Base-by-base conservation (phyloP, 1,140 invertebrate species). In the Drosophila insularis region DNA sequence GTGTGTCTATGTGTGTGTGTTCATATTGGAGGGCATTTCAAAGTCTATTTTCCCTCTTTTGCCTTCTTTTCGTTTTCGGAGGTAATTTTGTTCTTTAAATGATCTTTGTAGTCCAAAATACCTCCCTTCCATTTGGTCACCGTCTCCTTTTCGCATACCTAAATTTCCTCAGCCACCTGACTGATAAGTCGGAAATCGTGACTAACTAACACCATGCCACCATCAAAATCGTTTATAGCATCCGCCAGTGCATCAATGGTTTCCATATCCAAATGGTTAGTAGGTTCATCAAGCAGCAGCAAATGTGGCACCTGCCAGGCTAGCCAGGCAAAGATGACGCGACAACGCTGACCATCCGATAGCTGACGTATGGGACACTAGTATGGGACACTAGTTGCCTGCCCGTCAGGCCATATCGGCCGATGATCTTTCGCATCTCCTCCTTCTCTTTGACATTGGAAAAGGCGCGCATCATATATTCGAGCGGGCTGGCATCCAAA, bases 231-330 rank as follows among this genome's bases (percentile, higher is more conserved):
- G 90, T 98, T 99, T 62, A 99, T 97, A 17, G 99, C 99, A 71
- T 99, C 98, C 8, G 98, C 99, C 7, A 99, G 93, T 0, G 98
- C 97, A 93, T 99, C 99, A 72, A 99, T 99, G 0, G 98, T 99
- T 93, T 99, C 99, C 95, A 99, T 99, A 90, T 99, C 99, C 91
- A 99, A 95, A 92, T 99, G 98, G 95, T 99, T 99, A 21, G 98
- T 99, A 78, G 98, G 99, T 95, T 99, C 98, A 92, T 99, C 98
- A 27, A 99, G 93, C 5, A 99, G 93, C 43, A 99, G 93, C 64
- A 99, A 93, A 93, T 99, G 98, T 4, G 98, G 98, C 27, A 95
- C 95, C 93, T 99, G 97, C 97, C 97, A 98, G 0, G 98, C 97
- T 56, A 98, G 93, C 96, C 97, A 99, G 4, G 99, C 98, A 93